Conservation (phyloP, 2,888 invertebrate species). For the Deilephila porcellus region DNA sequence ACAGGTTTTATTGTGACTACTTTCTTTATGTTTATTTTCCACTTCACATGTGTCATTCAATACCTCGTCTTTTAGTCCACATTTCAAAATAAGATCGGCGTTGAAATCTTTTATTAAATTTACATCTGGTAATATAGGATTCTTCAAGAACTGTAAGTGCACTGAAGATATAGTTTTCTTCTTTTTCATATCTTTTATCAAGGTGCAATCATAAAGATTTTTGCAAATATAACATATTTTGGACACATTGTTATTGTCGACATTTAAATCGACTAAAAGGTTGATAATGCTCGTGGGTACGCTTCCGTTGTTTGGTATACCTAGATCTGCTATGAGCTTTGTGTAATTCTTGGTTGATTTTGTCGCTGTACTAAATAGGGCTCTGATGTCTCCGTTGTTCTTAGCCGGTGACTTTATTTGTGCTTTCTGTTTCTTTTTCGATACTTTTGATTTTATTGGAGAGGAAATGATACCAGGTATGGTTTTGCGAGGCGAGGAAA, state of each 20-base stretch:
- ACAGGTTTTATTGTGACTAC: slow-evolving; percentile 9
- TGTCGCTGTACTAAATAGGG: slow-evolving; percentile 78
- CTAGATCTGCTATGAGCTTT: slow-evolving; percentile 71
- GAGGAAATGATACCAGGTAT: slow-evolving; percentile 31
- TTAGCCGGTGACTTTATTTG: slow-evolving; percentile 63
- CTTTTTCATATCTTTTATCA: slow-evolving; percentile 52
- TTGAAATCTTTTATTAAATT: slow-evolving; percentile 67
- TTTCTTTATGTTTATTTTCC: slow-evolving; percentile 33
- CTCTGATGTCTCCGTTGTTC: slow-evolving; percentile 83
- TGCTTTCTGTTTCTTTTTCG: slow-evolving; percentile 62
- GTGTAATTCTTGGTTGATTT: slow-evolving; percentile 79
- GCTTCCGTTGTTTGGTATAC: slow-evolving; percentile 65
- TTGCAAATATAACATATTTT: slow-evolving; percentile 75
- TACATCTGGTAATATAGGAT: slow-evolving; percentile 63
- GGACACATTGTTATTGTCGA: slow-evolving; percentile 60
- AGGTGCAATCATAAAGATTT: slow-evolving; percentile 70
- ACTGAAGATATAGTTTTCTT: slow-evolving; percentile 46
- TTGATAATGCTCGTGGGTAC: slow-evolving; percentile 69
- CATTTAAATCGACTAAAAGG: slow-evolving; percentile 76
- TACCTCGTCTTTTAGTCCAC: slow-evolving; percentile 43
- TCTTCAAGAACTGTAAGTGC: slow-evolving; percentile 42
- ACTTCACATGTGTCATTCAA: slow-evolving; percentile 36
- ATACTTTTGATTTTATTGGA: slow-evolving; percentile 55
- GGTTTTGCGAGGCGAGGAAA: not conserved
- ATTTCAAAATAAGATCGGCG: slow-evolving; percentile 55